phyloP scores from a whole-genome alignment of 1,140 invertebrate genomes.

The Drosophila dunni region DNA sequence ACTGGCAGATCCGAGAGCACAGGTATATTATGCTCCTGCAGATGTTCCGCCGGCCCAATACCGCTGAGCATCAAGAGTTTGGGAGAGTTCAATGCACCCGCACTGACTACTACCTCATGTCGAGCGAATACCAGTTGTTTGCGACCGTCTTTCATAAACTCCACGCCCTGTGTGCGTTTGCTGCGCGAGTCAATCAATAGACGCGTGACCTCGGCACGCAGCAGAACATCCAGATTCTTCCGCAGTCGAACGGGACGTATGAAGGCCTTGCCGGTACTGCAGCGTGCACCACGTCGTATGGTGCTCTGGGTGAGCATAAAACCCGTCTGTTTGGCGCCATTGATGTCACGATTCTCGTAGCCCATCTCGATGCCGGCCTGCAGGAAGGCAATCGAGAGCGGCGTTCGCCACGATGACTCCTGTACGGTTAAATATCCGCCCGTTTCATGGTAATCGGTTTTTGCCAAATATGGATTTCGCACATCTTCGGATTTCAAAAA shows the following conservation, averaged over 20 bases:
- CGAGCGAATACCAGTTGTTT: conserved; percentile 88
- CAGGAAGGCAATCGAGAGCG: conserved; percentile 91
- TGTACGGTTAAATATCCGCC: conserved; percentile 94
- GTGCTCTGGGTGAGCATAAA: conserved; percentile 95
- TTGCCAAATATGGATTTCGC: conserved; percentile 91
- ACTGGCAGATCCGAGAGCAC: conserved; percentile 91
- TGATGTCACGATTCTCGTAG: conserved; percentile 92
- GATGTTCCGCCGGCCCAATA: conserved; percentile 92
- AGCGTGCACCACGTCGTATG: conserved; percentile 93
- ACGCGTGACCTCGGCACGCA: conserved; percentile 91
- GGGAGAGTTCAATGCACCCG: conserved; percentile 92
- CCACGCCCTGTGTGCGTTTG: conserved; percentile 91
- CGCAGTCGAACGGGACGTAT: conserved; percentile 91
- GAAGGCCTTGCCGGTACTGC: conserved; percentile 95
- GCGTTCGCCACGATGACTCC: conserved; percentile 92
- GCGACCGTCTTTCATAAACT: conserved; percentile 89
- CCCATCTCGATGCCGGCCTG: conserved; percentile 92
- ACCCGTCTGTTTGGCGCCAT: conserved; percentile 92
- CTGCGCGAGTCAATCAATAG: conserved; percentile 88
- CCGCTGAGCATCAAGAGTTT: conserved; percentile 96
- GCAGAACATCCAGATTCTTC: conserved; percentile 92
- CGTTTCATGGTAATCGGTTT: conserved; percentile 90
- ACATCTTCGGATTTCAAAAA: conserved; percentile 96
- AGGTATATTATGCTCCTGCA: conserved; percentile 90
- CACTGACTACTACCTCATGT: conserved; percentile 92